These are phyloP conservation scores for Chrysina gloriosa DNA, from an alignment of 2,888 invertebrate genomes.

Conservation along the genomic window DNA sequence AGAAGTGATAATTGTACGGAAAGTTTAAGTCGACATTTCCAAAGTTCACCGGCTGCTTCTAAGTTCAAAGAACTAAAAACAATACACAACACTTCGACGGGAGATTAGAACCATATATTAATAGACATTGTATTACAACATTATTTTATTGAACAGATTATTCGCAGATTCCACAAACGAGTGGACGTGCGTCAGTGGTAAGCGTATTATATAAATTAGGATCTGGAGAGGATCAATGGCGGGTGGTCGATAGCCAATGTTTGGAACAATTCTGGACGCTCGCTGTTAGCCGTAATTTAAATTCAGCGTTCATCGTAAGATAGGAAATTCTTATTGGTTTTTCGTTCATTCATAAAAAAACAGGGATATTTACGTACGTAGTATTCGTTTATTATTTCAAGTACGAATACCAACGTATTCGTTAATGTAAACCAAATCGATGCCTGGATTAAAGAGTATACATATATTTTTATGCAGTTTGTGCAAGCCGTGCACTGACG, in stretches of 20 bases:
- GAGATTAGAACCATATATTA: slow-evolving; percentile 9
- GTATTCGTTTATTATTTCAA: too few relatives aligned
- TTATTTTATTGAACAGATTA: slow-evolving; percentile 3
- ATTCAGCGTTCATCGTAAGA: too few relatives aligned
- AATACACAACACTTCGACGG: neutral
- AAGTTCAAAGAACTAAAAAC: slow-evolving; percentile 29
- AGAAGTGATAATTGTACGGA: slow-evolving; percentile 24
- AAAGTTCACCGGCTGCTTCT: slow-evolving; percentile 18
- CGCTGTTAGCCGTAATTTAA: too few relatives aligned
- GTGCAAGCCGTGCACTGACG: too few relatives aligned
- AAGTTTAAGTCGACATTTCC: slow-evolving; percentile 27
- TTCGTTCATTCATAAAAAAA: too few relatives aligned
- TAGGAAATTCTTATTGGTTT: too few relatives aligned
- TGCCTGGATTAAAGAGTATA: too few relatives aligned
- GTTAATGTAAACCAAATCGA: too few relatives aligned
- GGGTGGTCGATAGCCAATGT: neutral
- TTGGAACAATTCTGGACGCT: too few relatives aligned
- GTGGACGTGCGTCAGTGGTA: neutral
- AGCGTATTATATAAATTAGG: neutral
- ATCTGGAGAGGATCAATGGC: neutral
- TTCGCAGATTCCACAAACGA: slow-evolving; percentile 22
- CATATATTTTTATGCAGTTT: too few relatives aligned
- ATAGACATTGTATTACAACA: slow-evolving; percentile 15
- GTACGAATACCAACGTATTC: too few relatives aligned
- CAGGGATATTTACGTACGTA: too few relatives aligned